phyloP scores from a whole-genome alignment of 2,888 invertebrate genomes.

The Drosophila greeni region DNA sequence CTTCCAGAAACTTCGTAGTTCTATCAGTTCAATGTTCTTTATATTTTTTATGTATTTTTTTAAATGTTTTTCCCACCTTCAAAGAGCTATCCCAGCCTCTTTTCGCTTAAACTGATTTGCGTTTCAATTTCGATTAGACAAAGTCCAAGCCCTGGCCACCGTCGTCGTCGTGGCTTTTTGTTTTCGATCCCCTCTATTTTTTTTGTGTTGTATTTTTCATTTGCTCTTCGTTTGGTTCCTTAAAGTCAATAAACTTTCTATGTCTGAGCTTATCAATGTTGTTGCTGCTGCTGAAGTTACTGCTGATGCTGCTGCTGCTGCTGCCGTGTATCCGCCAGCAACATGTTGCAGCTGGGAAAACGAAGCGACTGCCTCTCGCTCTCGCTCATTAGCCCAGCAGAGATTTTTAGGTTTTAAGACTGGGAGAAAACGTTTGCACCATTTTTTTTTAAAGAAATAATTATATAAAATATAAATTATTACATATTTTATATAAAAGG shows the following conservation, averaged over 20 bases:
- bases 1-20: background rate
- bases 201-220: background rate
- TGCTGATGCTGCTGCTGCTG: conserved; percentile 20
- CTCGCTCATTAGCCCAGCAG: conserved; percentile 62
- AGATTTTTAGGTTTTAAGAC: conserved; percentile 49
- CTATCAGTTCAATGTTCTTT: conserved; percentile 49
- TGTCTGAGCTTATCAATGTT: conserved; percentile 58
- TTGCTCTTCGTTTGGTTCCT: conserved; percentile 9
- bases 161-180: background rate
- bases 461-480: too few relatives aligned
- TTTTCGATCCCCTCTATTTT: background rate
- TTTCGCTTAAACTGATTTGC: conserved; percentile 42
- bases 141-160: conserved; percentile 30
- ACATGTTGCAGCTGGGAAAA: conserved; percentile 46
- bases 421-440: background rate
- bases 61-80: conserved; percentile 4
- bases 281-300: conserved; percentile 33
- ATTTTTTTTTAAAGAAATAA: background rate
- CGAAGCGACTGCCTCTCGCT: conserved; percentile 6
- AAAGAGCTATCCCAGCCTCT: background rate
- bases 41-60: background rate
- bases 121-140: conserved; percentile 67
- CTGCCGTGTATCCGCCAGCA: conserved; percentile 35
- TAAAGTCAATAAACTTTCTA: conserved; percentile 65
- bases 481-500: too few relatives aligned